Conservation (phyloP, 2,113 vertebrate genomes). For the Tragelaphus imberbis region DNA sequence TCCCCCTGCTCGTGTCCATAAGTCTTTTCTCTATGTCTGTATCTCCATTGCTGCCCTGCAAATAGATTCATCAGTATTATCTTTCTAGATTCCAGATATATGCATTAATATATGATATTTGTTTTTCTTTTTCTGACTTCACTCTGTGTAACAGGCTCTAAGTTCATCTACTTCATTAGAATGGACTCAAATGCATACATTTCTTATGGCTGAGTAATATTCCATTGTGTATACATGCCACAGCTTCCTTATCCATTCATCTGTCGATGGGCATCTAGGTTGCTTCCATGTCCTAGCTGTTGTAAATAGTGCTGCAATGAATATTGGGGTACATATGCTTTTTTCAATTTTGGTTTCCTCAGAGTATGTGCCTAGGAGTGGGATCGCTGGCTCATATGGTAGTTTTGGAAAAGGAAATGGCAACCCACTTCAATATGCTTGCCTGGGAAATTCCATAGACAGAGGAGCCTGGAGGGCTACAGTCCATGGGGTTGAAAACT, state of each 20-base stretch:
- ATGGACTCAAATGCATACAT: background rate
- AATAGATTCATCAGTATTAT: background rate
- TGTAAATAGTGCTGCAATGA: background rate
- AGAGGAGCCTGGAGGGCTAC: background rate
- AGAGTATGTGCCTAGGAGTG: background rate
- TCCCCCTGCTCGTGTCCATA: background rate
- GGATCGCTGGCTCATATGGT: background rate
- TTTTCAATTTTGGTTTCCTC: background rate
- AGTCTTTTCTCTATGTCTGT: background rate
- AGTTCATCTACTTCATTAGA: background rate
- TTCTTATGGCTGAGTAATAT: background rate
- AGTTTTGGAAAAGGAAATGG: background rate
- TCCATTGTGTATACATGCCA: background rate
- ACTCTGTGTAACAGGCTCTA: background rate
- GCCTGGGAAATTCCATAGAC: background rate
- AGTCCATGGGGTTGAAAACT: background rate
- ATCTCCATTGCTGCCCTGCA: background rate
- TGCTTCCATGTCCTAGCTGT: background rate
- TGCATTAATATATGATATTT: background rate
- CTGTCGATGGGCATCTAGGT: accelerated
- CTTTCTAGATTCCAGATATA: background rate
- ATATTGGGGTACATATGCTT: background rate
- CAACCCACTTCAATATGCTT: background rate
- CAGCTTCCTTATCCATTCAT: background rate
- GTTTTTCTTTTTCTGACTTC: background rate